A percentile compares a stretch with the other conserved stretches of the same genome.
phyloP scores from a whole-genome alignment of 2,797 vertebrate genomes.

The Ispidina lecontei region DNA sequence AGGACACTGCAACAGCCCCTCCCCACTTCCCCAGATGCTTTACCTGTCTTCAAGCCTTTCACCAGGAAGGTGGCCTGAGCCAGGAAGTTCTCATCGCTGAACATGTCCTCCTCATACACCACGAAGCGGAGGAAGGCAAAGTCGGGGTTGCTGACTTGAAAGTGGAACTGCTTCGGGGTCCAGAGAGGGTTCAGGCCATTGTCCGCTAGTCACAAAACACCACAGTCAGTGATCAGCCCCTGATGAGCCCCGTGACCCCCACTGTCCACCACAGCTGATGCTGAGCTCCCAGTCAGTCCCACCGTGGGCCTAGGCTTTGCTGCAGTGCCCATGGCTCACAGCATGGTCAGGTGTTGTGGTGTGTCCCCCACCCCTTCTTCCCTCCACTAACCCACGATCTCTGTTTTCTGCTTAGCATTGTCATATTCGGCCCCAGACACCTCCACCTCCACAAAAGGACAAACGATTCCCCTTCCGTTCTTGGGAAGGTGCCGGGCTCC shows the following conservation, averaged over 20 bases:
- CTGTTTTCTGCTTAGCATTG: constrained; percentile 92
- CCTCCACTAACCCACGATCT: constrained; percentile 80
- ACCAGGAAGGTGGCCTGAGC: constrained; percentile 96
- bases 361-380: not conserved
- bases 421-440: constrained; percentile 96
- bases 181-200: constrained; percentile 96
- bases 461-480: constrained; percentile 95
- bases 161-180: constrained; percentile 90
- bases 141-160: constrained; percentile 90
- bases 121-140: constrained; percentile 95
- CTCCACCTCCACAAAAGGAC: constrained; percentile 95
- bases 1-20: not conserved
- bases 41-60: constrained; percentile 93
- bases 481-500: constrained; percentile 96
- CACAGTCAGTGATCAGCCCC: not conserved
- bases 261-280: not conserved
- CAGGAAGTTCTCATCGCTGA: constrained; percentile 97
- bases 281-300: not conserved
- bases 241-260: accelerated
- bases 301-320: not conserved
- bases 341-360: accelerated
- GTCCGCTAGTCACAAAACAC: constrained; percentile 82
- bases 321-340: not conserved
- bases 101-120: constrained; percentile 99
- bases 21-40: accelerated